Evolutionary conservation across 2,797 vertebrate genomes (phyloP).

Genomic region (Darevskia mixta): DNA sequence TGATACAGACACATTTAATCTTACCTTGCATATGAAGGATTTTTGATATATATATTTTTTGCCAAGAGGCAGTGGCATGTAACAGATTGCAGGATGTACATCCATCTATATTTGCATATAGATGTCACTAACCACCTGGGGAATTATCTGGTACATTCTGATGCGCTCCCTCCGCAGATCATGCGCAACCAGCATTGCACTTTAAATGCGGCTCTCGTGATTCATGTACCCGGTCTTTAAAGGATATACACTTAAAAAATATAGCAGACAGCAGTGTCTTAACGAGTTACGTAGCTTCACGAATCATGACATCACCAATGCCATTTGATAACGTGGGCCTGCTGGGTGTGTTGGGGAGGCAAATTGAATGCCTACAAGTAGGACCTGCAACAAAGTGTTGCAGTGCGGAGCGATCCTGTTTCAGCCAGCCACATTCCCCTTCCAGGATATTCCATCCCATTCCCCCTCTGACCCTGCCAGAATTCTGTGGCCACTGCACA

Average conservation of each 20-base stretch:
- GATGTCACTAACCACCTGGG: not conserved
- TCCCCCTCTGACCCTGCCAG: too few relatives aligned
- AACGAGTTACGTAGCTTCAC: not conserved
- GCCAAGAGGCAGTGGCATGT: too few relatives aligned
- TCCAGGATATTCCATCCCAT: too few relatives aligned
- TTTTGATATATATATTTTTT: too few relatives aligned
- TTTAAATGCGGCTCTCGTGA: not conserved
- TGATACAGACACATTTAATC: too few relatives aligned
- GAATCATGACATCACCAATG: not conserved
- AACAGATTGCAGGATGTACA: not conserved
- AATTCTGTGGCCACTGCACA: too few relatives aligned
- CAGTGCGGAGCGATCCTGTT: too few relatives aligned
- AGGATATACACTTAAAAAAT: not conserved
- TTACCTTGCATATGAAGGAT: not conserved
- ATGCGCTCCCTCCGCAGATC: not conserved
- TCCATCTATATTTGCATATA: not conserved
- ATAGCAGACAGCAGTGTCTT: not conserved
- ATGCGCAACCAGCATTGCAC: not conserved
- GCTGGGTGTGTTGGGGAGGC: not conserved
- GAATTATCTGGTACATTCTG: not conserved
- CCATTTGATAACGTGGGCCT: not conserved
- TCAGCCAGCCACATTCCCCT: too few relatives aligned
- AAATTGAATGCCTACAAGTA: not conserved
- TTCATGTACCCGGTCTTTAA: not conserved
- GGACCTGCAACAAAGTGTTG: too few relatives aligned